phyloP scores from a whole-genome alignment of 1,140 invertebrate species.

The Drosophila sp. region DNA sequence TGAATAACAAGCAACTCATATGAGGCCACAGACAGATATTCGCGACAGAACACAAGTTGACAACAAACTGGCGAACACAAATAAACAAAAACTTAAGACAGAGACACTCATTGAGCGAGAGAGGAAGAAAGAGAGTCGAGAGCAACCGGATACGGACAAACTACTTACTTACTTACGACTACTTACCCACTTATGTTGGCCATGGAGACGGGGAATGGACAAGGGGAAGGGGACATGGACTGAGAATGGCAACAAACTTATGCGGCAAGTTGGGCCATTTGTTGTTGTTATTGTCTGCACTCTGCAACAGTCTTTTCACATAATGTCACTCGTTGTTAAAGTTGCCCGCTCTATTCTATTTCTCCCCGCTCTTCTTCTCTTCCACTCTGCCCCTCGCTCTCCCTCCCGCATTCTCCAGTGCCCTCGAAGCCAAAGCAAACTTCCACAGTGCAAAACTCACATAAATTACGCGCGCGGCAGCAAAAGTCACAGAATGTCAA shows the following conservation, averaged over 20 bases:
- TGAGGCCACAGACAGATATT: slow-evolving; percentile 47
- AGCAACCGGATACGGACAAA: slow-evolving; percentile 35
- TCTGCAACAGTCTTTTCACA: slow-evolving; percentile 63
- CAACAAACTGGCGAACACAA: slow-evolving; percentile 57
- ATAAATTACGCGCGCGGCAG: slow-evolving; percentile 75
- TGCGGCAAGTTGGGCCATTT: slow-evolving; percentile 67
- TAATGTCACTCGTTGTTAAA: slow-evolving; percentile 70
- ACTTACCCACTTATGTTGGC: slow-evolving; percentile 71
- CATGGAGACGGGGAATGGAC: slow-evolving; percentile 10
- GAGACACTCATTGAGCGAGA: background rate
- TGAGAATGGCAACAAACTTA: slow-evolving; percentile 49
- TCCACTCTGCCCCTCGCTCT: background rate
- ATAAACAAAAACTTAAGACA: slow-evolving; percentile 62
- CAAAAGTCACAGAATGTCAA: slow-evolving; percentile 81
- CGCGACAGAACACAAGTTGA: slow-evolving; percentile 45
- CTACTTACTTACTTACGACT: slow-evolving; percentile 60
- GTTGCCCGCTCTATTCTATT: slow-evolving; percentile 35
- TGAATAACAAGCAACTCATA: slow-evolving; percentile 66
- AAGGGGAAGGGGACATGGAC: background rate
- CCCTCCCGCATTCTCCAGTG: slow-evolving; percentile 4
- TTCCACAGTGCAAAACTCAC: slow-evolving; percentile 70
- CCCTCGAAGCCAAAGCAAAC: slow-evolving; percentile 65
- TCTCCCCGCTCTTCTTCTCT: slow-evolving; percentile 11
- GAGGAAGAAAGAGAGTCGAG: background rate
- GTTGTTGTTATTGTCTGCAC: slow-evolving; percentile 46